Conservation (phyloP, 2,113 vertebrate species). For the Grammomys dolichurus region DNA sequence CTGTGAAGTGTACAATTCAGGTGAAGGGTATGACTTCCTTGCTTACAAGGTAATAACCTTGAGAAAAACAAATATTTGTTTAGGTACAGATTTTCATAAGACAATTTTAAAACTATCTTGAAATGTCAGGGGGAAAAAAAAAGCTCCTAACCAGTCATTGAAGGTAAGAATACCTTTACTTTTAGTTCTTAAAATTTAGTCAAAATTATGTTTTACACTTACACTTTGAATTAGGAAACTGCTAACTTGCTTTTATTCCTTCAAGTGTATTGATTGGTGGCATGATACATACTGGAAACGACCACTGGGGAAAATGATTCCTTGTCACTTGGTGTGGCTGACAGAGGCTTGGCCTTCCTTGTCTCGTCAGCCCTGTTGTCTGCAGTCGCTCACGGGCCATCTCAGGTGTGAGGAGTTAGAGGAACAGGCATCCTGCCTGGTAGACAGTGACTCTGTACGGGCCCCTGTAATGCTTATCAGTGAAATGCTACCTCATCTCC, state of each 20-base stretch:
- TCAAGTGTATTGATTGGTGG: not conserved
- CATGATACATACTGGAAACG: constrained; percentile 17
- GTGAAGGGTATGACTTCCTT: constrained; percentile 25
- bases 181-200: constrained; percentile 49
- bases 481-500: constrained; percentile 56
- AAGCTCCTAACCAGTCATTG: not conserved
- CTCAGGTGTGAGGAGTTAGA: constrained; percentile 1
- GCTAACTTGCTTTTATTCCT: not conserved
- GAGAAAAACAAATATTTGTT: constrained; percentile 19
- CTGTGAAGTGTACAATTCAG: constrained; percentile 27
- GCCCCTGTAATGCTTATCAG: constrained; percentile 43
- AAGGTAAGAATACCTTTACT: constrained; percentile 15
- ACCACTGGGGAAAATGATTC: not conserved
- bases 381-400: not conserved
- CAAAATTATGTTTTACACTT: not conserved
- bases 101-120: not conserved
- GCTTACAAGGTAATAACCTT: not conserved
- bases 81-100: not conserved
- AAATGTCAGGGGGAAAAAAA: not conserved
- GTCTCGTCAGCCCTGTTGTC: not conserved
- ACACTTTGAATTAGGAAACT: constrained; percentile 48
- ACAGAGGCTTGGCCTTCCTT: not conserved
- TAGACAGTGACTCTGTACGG: constrained; percentile 57
- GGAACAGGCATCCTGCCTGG: not conserved
- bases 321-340: not conserved